These are phyloP conservation scores for Mirounga angustirostris DNA, from an alignment of 2,113 vertebrate genomes.

Conservation along the genomic window DNA sequence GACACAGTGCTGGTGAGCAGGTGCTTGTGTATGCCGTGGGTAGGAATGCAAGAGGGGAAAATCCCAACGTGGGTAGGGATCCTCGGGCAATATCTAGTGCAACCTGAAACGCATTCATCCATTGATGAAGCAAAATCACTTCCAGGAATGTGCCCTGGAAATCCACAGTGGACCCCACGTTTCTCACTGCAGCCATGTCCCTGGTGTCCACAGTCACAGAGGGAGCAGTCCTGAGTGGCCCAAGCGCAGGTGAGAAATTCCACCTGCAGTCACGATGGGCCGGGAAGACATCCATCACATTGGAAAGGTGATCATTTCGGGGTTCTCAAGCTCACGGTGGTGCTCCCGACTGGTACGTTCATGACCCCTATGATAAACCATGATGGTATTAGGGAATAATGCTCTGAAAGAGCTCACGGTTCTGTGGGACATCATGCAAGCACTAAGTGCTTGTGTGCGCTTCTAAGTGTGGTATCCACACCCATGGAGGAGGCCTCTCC, in stretches of 20 bases:
- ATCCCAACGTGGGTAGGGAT: neutral
- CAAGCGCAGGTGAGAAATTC: neutral
- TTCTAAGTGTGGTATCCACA: neutral
- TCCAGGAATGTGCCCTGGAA: neutral
- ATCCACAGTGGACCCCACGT: accelerated
- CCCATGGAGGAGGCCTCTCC: neutral
- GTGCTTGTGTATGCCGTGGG: accelerated
- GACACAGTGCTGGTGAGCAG: neutral
- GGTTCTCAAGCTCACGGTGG: neutral
- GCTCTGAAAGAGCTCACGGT: neutral
- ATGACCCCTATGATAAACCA: neutral
- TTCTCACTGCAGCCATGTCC: neutral
- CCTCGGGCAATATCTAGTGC: accelerated
- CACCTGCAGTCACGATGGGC: neutral
- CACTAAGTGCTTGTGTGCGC: neutral
- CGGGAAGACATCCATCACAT: neutral
- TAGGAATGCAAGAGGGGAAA: neutral
- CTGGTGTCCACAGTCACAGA: neutral
- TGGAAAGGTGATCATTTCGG: neutral
- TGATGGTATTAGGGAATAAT: neutral
- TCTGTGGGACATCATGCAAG: neutral
- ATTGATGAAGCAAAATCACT: neutral
- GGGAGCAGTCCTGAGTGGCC: neutral
- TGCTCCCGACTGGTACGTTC: neutral
- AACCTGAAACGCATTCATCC: accelerated